These are phyloP conservation scores for Zygothrica quintamaculata DNA, from an alignment of 2,888 invertebrate genomes.

Conservation along the genomic window DNA sequence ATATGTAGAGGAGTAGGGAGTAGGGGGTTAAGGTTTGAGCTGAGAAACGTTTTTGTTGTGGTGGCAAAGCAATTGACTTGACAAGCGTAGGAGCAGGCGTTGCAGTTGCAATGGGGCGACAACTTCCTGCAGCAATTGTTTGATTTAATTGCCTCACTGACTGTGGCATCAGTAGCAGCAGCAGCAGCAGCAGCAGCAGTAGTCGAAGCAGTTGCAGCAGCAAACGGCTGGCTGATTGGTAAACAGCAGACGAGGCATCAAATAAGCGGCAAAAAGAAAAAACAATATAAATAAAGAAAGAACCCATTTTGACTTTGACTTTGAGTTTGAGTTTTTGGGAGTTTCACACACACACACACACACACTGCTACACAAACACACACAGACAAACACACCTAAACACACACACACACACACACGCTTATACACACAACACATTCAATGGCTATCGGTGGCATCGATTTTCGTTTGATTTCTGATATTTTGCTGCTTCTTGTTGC, in stretches of 20 bases:
- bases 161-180: slow-evolving; percentile 27
- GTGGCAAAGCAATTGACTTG: slow-evolving; percentile 73
- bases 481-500: slow-evolving; percentile 22
- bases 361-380: slow-evolving; percentile 13
- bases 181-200: slow-evolving; percentile 22
- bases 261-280: too few relatives aligned
- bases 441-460: slow-evolving; percentile 10
- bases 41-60: slow-evolving; percentile 67
- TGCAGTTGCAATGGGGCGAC: slow-evolving; percentile 34
- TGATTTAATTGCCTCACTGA: slow-evolving; percentile 63
- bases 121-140: slow-evolving; percentile 68
- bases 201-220: too few relatives aligned
- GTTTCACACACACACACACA: slow-evolving; percentile 11
- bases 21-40: slow-evolving; percentile 6
- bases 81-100: slow-evolving; percentile 28
- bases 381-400: neutral
- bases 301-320: slow-evolving; percentile 39
- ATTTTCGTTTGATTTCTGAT: slow-evolving; percentile 17
- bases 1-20: neutral
- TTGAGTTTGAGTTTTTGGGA: slow-evolving; percentile 19
- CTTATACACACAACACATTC: neutral
- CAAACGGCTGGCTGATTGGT: too few relatives aligned
- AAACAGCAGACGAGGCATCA: slow-evolving; percentile 32
- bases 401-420: neutral
- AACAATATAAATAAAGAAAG: too few relatives aligned